These are phyloP conservation scores for Aplysia californica DNA, from an alignment of 1,140 invertebrate species.

Conservation along the genomic window DNA sequence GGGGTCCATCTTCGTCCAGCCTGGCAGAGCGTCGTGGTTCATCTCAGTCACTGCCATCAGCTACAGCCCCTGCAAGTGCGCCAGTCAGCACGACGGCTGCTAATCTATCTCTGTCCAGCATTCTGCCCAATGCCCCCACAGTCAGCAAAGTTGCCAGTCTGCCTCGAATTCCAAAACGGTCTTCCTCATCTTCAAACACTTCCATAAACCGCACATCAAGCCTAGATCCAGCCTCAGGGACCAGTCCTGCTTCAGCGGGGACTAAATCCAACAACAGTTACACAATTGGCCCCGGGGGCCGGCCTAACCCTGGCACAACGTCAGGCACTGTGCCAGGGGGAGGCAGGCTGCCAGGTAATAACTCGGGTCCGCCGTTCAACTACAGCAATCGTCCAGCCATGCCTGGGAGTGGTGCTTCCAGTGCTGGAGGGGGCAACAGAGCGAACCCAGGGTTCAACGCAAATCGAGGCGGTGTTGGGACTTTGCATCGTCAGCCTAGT, in stretches of 20 bases:
- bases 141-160: slow-evolving; percentile 54
- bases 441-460: background rate
- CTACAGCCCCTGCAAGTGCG: slow-evolving; percentile 25
- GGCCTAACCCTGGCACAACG: background rate
- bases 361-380: slow-evolving; percentile 1
- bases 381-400: slow-evolving; percentile 2
- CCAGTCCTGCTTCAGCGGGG: slow-evolving; percentile 5
- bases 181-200: slow-evolving; percentile 33
- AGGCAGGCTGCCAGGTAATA: background rate
- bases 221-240: slow-evolving; percentile 8
- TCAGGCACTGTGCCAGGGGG: background rate
- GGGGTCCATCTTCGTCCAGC: slow-evolving; percentile 5
- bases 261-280: slow-evolving; percentile 27
- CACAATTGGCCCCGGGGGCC: slow-evolving; percentile 16
- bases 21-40: slow-evolving; percentile 24
- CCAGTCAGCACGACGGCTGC: slow-evolving; percentile 36
- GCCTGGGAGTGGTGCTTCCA: no score
- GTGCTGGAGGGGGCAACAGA: background rate
- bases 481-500: no score
- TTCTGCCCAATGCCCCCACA: slow-evolving; percentile 52
- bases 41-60: background rate
- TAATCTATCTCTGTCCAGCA: slow-evolving; percentile 41
- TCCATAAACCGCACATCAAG: slow-evolving; percentile 24
- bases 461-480: background rate
- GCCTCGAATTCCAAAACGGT: slow-evolving; percentile 53